These are phyloP conservation scores for Sinocyclocheilus anophthalmus DNA, from an alignment of 2,113 vertebrate species.

Conservation along the genomic window DNA sequence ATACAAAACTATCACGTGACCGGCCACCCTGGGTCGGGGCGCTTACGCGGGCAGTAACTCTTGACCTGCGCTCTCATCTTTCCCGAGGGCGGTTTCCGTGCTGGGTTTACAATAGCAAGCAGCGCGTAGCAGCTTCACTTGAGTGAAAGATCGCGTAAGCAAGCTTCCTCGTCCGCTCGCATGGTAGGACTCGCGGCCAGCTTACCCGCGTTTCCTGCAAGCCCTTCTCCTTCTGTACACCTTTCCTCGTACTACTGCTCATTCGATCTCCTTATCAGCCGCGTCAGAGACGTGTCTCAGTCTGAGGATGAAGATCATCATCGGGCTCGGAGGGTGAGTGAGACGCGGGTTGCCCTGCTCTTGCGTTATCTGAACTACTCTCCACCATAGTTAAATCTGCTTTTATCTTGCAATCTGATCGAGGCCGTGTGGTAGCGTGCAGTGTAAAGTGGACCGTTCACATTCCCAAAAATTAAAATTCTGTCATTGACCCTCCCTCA, in stretches of 20 bases:
- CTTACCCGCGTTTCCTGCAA: conserved; percentile 78
- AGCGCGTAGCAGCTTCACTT: conserved; percentile 56
- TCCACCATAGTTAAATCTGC: too few relatives aligned
- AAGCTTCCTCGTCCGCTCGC: conserved; percentile 57
- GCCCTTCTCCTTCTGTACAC: conserved; percentile 75
- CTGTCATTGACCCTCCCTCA: too few relatives aligned
- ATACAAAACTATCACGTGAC: background rate
- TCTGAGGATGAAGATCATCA: conserved; percentile 84
- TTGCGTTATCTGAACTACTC: too few relatives aligned
- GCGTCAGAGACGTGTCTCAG: background rate
- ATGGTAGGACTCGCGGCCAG: conserved; percentile 80
- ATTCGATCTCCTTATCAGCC: conserved; percentile 27
- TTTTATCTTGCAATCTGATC: too few relatives aligned
- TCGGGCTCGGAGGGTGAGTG: conserved; percentile 94
- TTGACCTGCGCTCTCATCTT: conserved; percentile 66
- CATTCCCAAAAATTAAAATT: too few relatives aligned
- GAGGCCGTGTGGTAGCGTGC: too few relatives aligned
- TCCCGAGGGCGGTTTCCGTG: conserved; percentile 39
- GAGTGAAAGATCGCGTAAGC: conserved; percentile 66
- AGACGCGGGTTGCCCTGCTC: too few relatives aligned
- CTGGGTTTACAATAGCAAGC: conserved; percentile 79
- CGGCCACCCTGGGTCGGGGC: background rate
- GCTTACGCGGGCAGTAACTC: background rate
- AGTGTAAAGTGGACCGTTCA: too few relatives aligned
- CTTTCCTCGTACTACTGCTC: conserved; percentile 73